These are phyloP conservation scores for Parapristionchus giblindavisi DNA, from an alignment of 2,888 invertebrate genomes.

Conservation along the genomic window DNA sequence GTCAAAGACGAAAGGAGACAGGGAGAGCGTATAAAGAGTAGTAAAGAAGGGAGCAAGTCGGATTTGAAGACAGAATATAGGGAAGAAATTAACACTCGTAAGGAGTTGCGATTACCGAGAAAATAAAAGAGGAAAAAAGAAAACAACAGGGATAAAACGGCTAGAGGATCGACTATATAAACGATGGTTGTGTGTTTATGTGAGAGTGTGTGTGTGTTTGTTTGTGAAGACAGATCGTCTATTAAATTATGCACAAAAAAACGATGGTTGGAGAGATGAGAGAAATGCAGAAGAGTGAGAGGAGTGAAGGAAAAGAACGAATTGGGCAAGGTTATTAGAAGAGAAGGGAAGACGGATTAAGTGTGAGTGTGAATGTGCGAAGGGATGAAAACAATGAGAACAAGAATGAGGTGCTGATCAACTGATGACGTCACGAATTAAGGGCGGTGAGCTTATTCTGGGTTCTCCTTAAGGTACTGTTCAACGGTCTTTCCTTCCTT, in stretches of 20 bases:
- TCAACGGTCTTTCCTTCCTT: conserved; percentile 51
- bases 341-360: conserved; percentile 16
- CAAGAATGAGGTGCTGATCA: neutral
- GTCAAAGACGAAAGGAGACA: neutral
- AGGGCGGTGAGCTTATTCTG: conserved; percentile 5
- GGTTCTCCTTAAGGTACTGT: conserved; percentile 45
- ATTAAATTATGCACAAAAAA: no score
- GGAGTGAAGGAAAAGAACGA: neutral
- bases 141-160: neutral
- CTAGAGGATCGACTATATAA: conserved; percentile 19
- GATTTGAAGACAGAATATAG: conserved; percentile 1
- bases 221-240: no score
- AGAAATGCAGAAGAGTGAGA: neutral
- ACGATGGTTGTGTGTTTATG: conserved; percentile 14
- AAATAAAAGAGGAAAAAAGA: neutral
- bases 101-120: conserved; percentile 27
- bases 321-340: neutral
- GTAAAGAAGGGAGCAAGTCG: neutral
- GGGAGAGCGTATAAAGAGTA: conserved; percentile 21
- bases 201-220: neutral
- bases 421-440: no score
- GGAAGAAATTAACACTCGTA: conserved; percentile 30
- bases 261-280: conserved; percentile 1
- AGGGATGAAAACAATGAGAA: neutral
- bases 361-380: neutral